Conservation (phyloP, 2,113 vertebrate species). For the Telmatochromis bifrenatus region DNA sequence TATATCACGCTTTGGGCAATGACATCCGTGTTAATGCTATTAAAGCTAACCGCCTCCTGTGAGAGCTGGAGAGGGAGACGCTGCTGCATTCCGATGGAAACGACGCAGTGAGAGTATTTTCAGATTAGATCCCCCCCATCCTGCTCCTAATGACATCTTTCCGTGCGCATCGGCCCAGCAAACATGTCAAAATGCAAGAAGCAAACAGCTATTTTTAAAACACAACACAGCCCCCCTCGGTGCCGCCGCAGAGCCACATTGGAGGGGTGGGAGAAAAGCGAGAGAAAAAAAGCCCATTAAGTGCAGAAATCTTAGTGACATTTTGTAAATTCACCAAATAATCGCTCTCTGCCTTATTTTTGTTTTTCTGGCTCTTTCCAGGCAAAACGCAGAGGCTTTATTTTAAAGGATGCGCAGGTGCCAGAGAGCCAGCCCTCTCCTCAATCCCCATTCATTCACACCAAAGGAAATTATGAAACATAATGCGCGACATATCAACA, state of each 20-base stretch:
- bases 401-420: constrained; percentile 53
- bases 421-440: background rate
- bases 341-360: background rate
- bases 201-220: background rate
- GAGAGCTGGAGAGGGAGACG: background rate
- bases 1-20: constrained; percentile 17
- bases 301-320: background rate
- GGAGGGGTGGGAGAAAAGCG: background rate
- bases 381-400: background rate
- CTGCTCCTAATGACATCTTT: background rate
- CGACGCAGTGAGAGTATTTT: constrained; percentile 55
- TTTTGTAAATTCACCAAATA: background rate
- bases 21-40: constrained; percentile 27
- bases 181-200: background rate
- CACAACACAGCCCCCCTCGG: background rate
- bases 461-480: background rate
- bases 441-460: constrained; percentile 29
- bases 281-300: background rate
- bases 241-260: background rate
- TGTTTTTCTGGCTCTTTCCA: constrained; percentile 1
- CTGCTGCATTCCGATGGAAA: constrained; percentile 71
- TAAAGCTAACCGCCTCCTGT: constrained; percentile 21
- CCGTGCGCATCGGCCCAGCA: background rate
- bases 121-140: background rate
- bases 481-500: background rate